A percentile compares a stretch with the other conserved stretches of the same genome.
These are phyloP conservation scores for Cairina moschata DNA, from an alignment of 2,113 vertebrate genomes.

Conservation along the genomic window DNA sequence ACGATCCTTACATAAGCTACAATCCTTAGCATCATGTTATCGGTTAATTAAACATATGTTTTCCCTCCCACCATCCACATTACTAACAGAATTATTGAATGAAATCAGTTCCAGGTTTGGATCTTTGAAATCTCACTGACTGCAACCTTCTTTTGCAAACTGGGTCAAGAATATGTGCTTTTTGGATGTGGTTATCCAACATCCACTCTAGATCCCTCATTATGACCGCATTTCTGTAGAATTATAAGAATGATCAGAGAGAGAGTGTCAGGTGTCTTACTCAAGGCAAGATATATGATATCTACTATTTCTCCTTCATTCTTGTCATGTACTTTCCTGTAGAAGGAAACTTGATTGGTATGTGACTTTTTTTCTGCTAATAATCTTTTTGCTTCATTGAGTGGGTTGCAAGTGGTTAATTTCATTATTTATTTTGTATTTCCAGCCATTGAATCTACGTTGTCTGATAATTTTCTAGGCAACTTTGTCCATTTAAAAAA, in stretches of 20 bases:
- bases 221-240: not conserved
- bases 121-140: not conserved
- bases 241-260: not conserved
- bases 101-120: not conserved
- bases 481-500: not conserved
- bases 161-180: not conserved
- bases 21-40: not conserved
- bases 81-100: not conserved
- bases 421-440: not conserved
- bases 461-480: not conserved
- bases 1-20: not conserved
- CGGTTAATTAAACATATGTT: not conserved
- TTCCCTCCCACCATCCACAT: not conserved
- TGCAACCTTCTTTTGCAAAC: not conserved
- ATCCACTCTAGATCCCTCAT: not conserved
- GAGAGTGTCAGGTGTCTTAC: not conserved
- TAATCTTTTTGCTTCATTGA: not conserved
- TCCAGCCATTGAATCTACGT: not conserved
- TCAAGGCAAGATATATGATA: not conserved
- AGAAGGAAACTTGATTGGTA: not conserved
- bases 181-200: not conserved
- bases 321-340: not conserved
- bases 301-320: not conserved
- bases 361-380: not conserved
- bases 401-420: not conserved